phyloP scores from a whole-genome alignment of 2,888 invertebrate species.

The Galerucella nymphaeae region DNA sequence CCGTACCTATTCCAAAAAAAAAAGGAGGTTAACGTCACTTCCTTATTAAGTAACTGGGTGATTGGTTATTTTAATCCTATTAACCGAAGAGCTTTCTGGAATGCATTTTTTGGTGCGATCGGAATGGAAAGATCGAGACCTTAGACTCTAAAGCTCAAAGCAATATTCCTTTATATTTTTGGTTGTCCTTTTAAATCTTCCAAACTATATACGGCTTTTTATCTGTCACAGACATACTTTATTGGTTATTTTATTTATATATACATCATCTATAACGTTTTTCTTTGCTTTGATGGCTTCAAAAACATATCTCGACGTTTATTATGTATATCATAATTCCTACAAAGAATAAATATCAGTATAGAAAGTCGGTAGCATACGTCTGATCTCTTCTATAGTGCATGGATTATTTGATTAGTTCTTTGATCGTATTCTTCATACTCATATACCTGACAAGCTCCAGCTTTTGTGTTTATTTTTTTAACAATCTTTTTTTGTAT shows the following conservation, averaged over 20 bases:
- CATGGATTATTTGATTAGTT: slow-evolving; percentile 2
- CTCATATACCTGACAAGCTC: not conserved
- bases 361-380: not conserved
- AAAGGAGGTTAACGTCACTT: too few relatives aligned
- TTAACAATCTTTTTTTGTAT: not conserved
- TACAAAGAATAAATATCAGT: not conserved
- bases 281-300: not conserved
- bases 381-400: slow-evolving; percentile 3
- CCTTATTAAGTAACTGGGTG: too few relatives aligned
- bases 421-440: not conserved
- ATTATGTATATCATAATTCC: not conserved
- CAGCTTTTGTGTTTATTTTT: slow-evolving; percentile 5
- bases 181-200: too few relatives aligned
- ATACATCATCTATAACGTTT: not conserved
- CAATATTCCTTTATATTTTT: too few relatives aligned
- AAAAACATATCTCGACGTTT: slow-evolving; percentile 4
- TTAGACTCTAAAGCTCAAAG: too few relatives aligned
- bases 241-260: not conserved
- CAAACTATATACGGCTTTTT: too few relatives aligned
- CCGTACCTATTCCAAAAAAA: too few relatives aligned
- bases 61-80: too few relatives aligned
- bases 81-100: too few relatives aligned
- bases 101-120: too few relatives aligned
- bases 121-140: too few relatives aligned
- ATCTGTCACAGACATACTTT: not conserved